phyloP scores from a whole-genome alignment of 2,888 invertebrate species.

The Diadegma fenestrale region DNA sequence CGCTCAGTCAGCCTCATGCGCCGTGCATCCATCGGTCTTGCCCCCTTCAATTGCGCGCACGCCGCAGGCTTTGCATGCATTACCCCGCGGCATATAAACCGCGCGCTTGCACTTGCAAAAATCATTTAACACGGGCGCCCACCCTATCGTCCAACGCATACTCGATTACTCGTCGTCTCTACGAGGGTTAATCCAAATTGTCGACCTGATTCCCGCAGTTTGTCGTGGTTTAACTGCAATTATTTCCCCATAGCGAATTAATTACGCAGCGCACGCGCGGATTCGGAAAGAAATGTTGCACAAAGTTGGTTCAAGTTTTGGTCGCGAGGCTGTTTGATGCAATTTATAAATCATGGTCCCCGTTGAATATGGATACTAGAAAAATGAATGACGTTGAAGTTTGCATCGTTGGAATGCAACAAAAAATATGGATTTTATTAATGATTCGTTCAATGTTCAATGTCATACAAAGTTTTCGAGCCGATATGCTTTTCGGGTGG shows the following conservation, averaged over 20 bases:
- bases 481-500: too few relatives aligned
- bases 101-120: slow-evolving; percentile 39
- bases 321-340: background rate
- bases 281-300: background rate
- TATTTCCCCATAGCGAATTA: background rate
- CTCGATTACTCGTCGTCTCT: slow-evolving; percentile 17
- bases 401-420: too few relatives aligned
- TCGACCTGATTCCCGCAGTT: background rate
- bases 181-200: background rate
- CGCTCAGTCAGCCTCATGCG: slow-evolving; percentile 46
- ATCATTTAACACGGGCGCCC: slow-evolving; percentile 33
- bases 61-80: slow-evolving; percentile 5
- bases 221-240: background rate
- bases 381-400: too few relatives aligned
- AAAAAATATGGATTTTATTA: too few relatives aligned
- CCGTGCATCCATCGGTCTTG: slow-evolving; percentile 43
- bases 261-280: too few relatives aligned
- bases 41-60: slow-evolving; percentile 51
- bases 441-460: too few relatives aligned
- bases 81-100: slow-evolving; percentile 4
- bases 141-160: too few relatives aligned
- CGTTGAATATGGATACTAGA: too few relatives aligned
- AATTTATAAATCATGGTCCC: background rate
- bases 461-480: too few relatives aligned
- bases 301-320: background rate